Evolutionary conservation across 1,140 invertebrate genomes (phyloP), one percentile per base, ranked within the genome.

Genomic region (Zaprionus capensis): DNA sequence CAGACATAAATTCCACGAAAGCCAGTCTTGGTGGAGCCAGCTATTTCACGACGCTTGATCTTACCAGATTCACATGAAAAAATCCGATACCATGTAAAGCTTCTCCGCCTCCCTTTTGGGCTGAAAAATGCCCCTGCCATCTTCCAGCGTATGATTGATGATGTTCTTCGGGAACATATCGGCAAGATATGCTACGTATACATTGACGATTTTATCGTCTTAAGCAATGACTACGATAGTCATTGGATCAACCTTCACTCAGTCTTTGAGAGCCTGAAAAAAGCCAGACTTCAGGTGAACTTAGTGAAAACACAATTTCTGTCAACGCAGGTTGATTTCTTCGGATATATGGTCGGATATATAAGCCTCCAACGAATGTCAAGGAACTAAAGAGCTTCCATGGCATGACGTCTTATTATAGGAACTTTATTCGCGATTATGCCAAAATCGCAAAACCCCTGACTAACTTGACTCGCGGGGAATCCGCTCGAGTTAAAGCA

Each of bases 1-100:
- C 93, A 5, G 81, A 92, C 20, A 91, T 95, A 41, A 91, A 92
- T 22, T 84, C 93, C 9, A 91, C 87, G 11, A 64, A 94, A 9
- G 83, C 93, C 59, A 67, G 64, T 15, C 24, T 67, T 1, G 64
- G 64, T 9, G 41, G 31, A 9, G 64, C 64, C 1, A 57, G 46
- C 7, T 28, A 28, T 14, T 56, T 67, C 26, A 57, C 56, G 4
- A 57, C 56, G 9, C 15, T 57, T 4, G 55, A 57, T 9, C 11
- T 34, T n/a, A 57, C 31, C 55, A 31, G 3, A 84, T 94, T 15
- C 53, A 65, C 5, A 69, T 94, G 5, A 73, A 91, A 26, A 31
- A 71, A 36, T 65, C 84, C 2, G 84, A 91, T 66, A 79, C 31
- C 9, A 26, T 74, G 0, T 94, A 94, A 79, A 59, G 31, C 41